Base-by-base conservation (phyloP, 1,140 invertebrate genomes). In the Proctacanthus coquilletti region DNA sequence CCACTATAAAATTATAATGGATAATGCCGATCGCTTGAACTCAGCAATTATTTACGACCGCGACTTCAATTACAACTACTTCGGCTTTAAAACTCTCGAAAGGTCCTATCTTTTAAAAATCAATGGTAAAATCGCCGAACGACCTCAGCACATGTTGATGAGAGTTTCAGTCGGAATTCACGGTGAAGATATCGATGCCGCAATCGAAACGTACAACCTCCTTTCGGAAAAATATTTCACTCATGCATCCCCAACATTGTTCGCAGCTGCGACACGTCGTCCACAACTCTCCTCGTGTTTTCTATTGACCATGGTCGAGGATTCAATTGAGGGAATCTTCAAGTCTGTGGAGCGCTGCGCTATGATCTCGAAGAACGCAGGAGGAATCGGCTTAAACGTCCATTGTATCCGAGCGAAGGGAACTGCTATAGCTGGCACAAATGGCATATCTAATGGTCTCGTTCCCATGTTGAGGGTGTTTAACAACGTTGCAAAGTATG, bases 61-160 rank as follows among this genome's bases (percentile, higher is more conserved):
- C 46, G 96, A 99, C 66, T 98, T 91, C 54, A 80, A 72, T 39
- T 99, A 97, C 60, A 95, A 94, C 57, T 99, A 95, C 58, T 98
- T 99, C 74, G 95, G 94, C 23, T 98, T 98, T 51, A 98, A 97
- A 70, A 98, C 95, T 4, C 63, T 99, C 33, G 95, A 98, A 56
- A 68, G 86, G 42, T 95, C 91, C 2, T 99, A 98, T 59, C 65
- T 99, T 34, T 60, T 98, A 15, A 94, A 89, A 62, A 89, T 97
- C 36, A 74, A 93, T 62, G 80, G 80, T 0, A 94, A 94, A 73
- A 82, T 96, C 33, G 91, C 77, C 4, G 95, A 99, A 60, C 69
- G 95, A 29, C 96, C 96, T 0, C 95, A 98, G 52, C 93, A 98
- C 42, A 92, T 99, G 92, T 63, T 98, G 32, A 99, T 99, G 95